Evolutionary conservation across 2,113 vertebrate genomes (phyloP), one percentile per base, ranked within the genome.

Genomic region (Lophura nycthemera): DNA sequence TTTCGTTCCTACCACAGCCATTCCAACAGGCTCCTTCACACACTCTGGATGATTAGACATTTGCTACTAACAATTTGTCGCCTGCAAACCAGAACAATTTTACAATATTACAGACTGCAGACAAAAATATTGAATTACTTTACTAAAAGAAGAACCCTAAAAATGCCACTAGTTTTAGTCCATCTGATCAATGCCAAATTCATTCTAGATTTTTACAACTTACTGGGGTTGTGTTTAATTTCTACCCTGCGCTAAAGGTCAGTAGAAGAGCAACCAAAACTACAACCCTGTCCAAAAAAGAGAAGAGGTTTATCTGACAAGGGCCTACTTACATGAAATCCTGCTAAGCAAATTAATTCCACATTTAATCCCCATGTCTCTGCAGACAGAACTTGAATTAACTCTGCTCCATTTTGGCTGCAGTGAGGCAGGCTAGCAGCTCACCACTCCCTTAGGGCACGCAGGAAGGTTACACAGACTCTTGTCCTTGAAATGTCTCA

Each of bases 361-460:
- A 90, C 34, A 52, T 81, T 91, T 88, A 88, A 88, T 91, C 78
- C 82, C 3, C 0, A 6, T 65, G 89, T 89, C 78, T 91, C 85
- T 66, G 75, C 67, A 80, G 88, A 40, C 67, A 89, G 66, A 91
- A 83, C 38, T 47, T 63, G 65, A 92, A 94, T 92, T 77, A 93
- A 74, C 88, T 67, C 7, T 56, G 85, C 86, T 77, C 72, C 88
- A 91, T 86, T 95, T 86, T 90, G 69, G 72, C 32, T 59, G 57
- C 56, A 89, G 76, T 0, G 15, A 89, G 69, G 50, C 69, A 83
- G 72, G 52, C 52, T 45, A 73, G 67, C 54, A 88, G 85, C 50
- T 80, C 45, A 64, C 10, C 19, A 15, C 24, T 70, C 64, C 83
- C 79, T 45, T 50, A 43, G 79, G 78, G 79, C 85, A 76, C 59